Conservation (phyloP, 2,113 vertebrate species). For the Oreochromis tanganicae region DNA sequence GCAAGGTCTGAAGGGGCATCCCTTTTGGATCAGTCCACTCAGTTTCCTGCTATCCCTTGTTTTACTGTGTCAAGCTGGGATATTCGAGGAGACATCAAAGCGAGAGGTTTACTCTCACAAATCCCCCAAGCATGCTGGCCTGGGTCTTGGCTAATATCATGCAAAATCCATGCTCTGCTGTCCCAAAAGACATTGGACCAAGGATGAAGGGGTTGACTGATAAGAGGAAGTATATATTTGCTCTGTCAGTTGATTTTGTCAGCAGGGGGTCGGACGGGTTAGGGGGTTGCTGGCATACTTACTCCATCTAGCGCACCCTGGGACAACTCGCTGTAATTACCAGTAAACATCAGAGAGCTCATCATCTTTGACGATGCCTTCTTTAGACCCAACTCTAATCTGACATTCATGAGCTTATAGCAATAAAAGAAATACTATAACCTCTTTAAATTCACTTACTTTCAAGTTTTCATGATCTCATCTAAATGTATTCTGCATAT, state of each 20-base stretch:
- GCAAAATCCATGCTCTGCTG: slow-evolving; percentile 39
- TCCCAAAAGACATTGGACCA: slow-evolving; percentile 47
- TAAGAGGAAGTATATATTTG: slow-evolving; percentile 56
- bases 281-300: slow-evolving; percentile 14
- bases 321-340: slow-evolving; percentile 32
- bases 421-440: not conserved
- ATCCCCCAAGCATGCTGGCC: slow-evolving; percentile 33
- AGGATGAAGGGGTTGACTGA: slow-evolving; percentile 57
- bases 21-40: slow-evolving; percentile 18
- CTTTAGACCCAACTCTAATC: not conserved
- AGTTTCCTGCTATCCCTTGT: slow-evolving; percentile 30
- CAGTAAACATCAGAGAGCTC: slow-evolving; percentile 18
- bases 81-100: slow-evolving; percentile 54
- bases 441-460: not conserved
- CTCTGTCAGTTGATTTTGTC: slow-evolving; percentile 54
- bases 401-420: not conserved
- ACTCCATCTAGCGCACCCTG: not conserved
- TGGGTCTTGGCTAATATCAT: slow-evolving; percentile 48
- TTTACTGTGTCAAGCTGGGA: slow-evolving; percentile 39
- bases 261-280: not conserved
- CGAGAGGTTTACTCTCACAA: slow-evolving; percentile 42
- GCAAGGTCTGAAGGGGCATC: slow-evolving; percentile 15
- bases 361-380: not conserved
- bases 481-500: not conserved
- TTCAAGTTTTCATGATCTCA: not conserved